These are phyloP conservation scores for Xylota segnis DNA, from an alignment of 2,888 invertebrate genomes.

Conservation along the genomic window DNA sequence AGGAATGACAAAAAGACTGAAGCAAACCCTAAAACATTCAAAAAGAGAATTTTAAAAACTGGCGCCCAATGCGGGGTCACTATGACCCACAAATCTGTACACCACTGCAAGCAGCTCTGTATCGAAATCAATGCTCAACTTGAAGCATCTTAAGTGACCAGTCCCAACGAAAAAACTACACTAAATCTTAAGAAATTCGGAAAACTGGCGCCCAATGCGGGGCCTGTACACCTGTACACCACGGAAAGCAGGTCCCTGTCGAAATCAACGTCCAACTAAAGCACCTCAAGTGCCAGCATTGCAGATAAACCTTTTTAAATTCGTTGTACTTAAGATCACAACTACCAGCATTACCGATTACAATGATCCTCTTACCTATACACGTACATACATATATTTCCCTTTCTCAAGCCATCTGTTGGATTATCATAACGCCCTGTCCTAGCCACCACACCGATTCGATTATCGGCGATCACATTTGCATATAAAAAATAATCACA, in stretches of 20 bases:
- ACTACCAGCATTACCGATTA: slow-evolving; percentile 9
- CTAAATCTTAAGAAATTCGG: too few species aligned
- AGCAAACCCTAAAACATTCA: background rate
- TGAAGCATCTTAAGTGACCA: too few species aligned
- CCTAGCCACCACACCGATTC: slow-evolving; percentile 17
- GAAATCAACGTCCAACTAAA: background rate
- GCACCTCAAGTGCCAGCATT: background rate
- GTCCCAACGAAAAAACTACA: too few species aligned
- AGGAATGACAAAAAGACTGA: too few species aligned
- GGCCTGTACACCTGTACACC: too few species aligned
- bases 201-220: too few species aligned
- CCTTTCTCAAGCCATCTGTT: slow-evolving; percentile 65
- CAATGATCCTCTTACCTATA: slow-evolving; percentile 37
- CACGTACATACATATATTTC: background rate
- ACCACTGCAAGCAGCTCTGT: too few species aligned
- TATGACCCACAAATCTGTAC: too few species aligned
- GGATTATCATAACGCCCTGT: slow-evolving; percentile 58
- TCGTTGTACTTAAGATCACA: slow-evolving; percentile 26
- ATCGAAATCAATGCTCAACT: too few species aligned
- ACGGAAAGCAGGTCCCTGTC: too few species aligned
- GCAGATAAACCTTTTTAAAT: slow-evolving; percentile 30
- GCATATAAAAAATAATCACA: slow-evolving; percentile 72
- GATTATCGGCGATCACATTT: slow-evolving; percentile 72
- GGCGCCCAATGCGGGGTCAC: slow-evolving; percentile 3
- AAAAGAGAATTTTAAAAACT: background rate